Evolutionary conservation across 1,140 invertebrate genomes (phyloP).

Genomic region (Gryllus bimaculatus): DNA sequence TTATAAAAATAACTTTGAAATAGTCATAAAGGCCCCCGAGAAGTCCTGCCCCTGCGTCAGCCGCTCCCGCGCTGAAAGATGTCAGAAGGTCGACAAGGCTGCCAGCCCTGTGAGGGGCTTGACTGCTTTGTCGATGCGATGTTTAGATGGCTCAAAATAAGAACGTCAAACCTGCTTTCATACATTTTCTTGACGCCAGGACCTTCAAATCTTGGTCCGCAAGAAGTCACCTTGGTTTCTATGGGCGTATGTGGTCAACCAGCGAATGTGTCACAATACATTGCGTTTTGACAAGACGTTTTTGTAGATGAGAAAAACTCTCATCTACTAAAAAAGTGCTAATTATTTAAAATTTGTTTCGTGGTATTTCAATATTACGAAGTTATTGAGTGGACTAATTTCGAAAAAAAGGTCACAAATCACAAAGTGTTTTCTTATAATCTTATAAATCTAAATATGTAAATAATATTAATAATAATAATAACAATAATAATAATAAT

Average conservation of each 20-base stretch:
- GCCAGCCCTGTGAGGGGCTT: not conserved
- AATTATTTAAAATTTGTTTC: too few species aligned
- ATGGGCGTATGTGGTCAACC: not conserved
- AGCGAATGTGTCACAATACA: not conserved
- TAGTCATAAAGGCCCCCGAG: not conserved
- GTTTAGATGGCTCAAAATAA: not conserved
- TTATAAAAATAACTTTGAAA: constrained; percentile 1
- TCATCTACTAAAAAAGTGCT: too few species aligned
- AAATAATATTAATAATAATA: too few species aligned
- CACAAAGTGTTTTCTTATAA: too few species aligned
- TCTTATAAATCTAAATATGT: too few species aligned
- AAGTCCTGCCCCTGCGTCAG: not conserved
- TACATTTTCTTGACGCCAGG: not conserved
- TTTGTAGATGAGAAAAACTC: too few species aligned
- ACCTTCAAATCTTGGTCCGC: not conserved
- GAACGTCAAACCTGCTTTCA: not conserved
- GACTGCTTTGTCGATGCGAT: not conserved
- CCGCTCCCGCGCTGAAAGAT: not conserved
- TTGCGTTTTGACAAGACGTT: too few species aligned
- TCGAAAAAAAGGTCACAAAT: too few species aligned
- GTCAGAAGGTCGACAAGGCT: not conserved
- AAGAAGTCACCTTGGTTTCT: too few species aligned
- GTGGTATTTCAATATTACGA: too few species aligned
- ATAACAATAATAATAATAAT: too few species aligned
- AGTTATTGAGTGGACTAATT: too few species aligned